Evolutionary conservation across 2,797 vertebrate genomes (phyloP).

Genomic region (Kryptolebias ocellatus): DNA sequence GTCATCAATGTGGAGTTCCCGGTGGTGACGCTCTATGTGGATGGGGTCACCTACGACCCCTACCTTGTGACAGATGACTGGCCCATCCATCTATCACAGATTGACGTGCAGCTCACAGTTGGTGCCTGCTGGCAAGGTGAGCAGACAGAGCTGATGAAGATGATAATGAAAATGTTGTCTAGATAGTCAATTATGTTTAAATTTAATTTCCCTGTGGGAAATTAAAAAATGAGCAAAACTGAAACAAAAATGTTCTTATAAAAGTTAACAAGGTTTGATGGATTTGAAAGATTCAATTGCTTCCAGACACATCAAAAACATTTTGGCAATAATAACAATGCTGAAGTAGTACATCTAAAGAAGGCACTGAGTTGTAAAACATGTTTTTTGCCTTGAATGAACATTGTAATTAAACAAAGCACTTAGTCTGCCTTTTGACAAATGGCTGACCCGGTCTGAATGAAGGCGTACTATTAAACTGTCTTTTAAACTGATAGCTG

Average conservation of each 20-base stretch:
- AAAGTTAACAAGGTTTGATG: conserved; percentile 9
- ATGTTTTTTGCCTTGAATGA: conserved; percentile 63
- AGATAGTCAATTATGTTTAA: conserved; percentile 4
- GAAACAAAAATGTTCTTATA: conserved; percentile 16
- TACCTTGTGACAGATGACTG: conserved; percentile 98
- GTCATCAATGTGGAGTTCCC: conserved; percentile 96
- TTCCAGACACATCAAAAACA: conserved; percentile 9
- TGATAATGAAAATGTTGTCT: not conserved
- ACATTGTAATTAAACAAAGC: conserved; percentile 57
- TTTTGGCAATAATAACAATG: conserved; percentile 11
- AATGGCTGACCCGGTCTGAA: conserved; percentile 52
- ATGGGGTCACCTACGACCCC: conserved; percentile 93
- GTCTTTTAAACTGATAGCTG: conserved; percentile 64
- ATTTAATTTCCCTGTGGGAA: not conserved
- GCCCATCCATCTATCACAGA: conserved; percentile 97
- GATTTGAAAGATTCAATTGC: conserved; percentile 2
- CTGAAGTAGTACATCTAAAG: conserved; percentile 27
- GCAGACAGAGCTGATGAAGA: conserved; percentile 7
- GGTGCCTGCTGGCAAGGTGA: conserved; percentile 99
- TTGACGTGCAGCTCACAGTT: conserved; percentile 95
- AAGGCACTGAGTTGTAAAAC: conserved; percentile 25
- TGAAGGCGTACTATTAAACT: conserved; percentile 49
- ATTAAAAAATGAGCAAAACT: conserved; percentile 1
- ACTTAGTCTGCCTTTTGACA: conserved; percentile 56
- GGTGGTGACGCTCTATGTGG: conserved; percentile 92